Evolutionary conservation across 2,888 invertebrate genomes (phyloP), one percentile per base, ranked within the genome.

Genomic region (Acanthosepion esculentum): DNA sequence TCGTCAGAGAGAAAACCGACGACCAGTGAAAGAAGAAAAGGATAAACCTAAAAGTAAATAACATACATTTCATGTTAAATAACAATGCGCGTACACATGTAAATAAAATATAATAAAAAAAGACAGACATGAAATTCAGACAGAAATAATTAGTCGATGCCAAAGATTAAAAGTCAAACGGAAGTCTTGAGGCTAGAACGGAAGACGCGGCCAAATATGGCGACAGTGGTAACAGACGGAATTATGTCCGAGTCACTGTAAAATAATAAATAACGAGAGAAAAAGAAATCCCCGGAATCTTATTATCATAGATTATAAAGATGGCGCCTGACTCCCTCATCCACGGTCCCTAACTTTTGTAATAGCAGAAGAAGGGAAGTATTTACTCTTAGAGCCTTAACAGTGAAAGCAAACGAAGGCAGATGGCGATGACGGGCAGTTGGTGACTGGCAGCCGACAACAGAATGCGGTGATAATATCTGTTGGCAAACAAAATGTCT

Each of bases 401-500:
- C 59, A 59, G 59, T 59, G 59, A 59, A 59, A 23, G 59, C 20
- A 20, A 59, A 59, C 59, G 59, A 59, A 23, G 23, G 59, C 59
- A 59, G 59, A n/a, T n/a, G n/a, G 78, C 29, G 78, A 78, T 78
- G 78, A 78, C 78, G n/a, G 78, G 8, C 78, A 78, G 7, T 78
- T 78, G 78, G 78, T 12, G 78, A 78, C 78, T n/a, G 15, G 78
- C n/a, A 78, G 78, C 78, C 78, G 78, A 78, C 78, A 78, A 78
- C 78, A 78, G 78, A 78, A 78, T 78, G 78, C 78, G 78, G 78
- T 78, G 78, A 78, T 78, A 78, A n/a, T 78, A 78, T 78, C 78
- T 78, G 78, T 78, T 78, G 78, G 78, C 78, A 78, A 78, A 78
- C n/a, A 29, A 29, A 78, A 78, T 78, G 78, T 78, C 78, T 78